A percentile compares a stretch with the other conserved stretches of the same genome.
Conservation (phyloP, 2,888 invertebrate genomes). For the Acronicta leporina region DNA sequence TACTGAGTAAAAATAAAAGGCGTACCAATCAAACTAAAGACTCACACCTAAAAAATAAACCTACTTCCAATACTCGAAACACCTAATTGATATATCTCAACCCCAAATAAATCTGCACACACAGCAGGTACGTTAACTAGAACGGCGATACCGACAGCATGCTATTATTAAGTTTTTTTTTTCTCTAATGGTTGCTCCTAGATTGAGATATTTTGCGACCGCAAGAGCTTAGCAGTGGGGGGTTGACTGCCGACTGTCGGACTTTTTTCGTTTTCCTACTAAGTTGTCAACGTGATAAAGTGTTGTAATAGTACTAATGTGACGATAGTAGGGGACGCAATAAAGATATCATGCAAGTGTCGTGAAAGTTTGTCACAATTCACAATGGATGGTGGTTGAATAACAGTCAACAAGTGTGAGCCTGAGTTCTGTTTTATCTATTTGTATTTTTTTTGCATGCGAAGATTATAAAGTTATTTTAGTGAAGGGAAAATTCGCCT, state of each 20-base stretch:
- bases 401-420: slow-evolving; percentile 43
- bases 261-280: slow-evolving; percentile 73
- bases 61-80: slow-evolving; percentile 4
- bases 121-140: slow-evolving; percentile 75
- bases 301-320: slow-evolving; percentile 57
- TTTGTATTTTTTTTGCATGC: too few relatives aligned
- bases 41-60: slow-evolving; percentile 1
- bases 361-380: slow-evolving; percentile 29
- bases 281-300: slow-evolving; percentile 78
- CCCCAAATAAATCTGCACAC: slow-evolving; percentile 67
- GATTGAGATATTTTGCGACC: slow-evolving; percentile 86
- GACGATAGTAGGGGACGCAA: slow-evolving; percentile 56
- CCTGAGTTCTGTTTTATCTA: slow-evolving; percentile 10
- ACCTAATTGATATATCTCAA: slow-evolving; percentile 40
- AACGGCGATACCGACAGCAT: slow-evolving; percentile 68
- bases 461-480: too few relatives aligned
- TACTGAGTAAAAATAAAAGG: neutral
- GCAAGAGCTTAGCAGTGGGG: slow-evolving; percentile 83
- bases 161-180: slow-evolving; percentile 70
- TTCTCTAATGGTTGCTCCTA: slow-evolving; percentile 60
- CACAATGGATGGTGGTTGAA: slow-evolving; percentile 31
- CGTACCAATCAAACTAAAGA: neutral
- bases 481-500: too few relatives aligned
- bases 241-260: slow-evolving; percentile 71
- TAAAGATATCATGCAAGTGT: slow-evolving; percentile 53